Evolutionary conservation across 2,797 vertebrate species (phyloP), one percentile per base, ranked within the genome.

Genomic region (Lacerta viridis): DNA sequence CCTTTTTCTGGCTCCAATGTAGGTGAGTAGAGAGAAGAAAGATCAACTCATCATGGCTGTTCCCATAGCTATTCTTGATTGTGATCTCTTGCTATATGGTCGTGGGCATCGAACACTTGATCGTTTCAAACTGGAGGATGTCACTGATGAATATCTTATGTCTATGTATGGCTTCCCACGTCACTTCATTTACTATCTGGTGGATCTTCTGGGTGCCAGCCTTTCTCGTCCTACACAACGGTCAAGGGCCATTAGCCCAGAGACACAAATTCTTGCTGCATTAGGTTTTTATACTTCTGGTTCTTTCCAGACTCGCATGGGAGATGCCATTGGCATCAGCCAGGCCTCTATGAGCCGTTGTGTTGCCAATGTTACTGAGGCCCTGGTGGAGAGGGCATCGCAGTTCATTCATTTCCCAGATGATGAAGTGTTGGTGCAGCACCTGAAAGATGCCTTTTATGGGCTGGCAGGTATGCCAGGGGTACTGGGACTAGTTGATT

Each of bases 321-420:
- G 98, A 64, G 98, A 99, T 46, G 98, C 98, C 9, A 99, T 99
- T 9, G 99, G 99, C 66, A 99, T 99, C 94, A 99, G 99, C 92
- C 99, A 99, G 95, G 98, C 99, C 1, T 99, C 99, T 13, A 99
- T 99, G 98, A 99, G 99, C 33, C 98, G 99, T 88, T 99, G 99
- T 27, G 99, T 99, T 90, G 97, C 98, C 82, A 98, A 99, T 1
- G 99, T 99, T 91, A 99, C 99, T 0, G 98, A 97, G 92, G 99
- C 98, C 0, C 93, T 99, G 91, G 98, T 99, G 90, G 98, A 99
- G 95, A 98, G 98, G 94, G 98, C 98, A 7, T 93, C 98, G 0
- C 98, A 98, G 94, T 99, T 99, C 87, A 99, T 99, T 82, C 96
- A 80, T 92, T 98, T 98, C 80, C 97, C 97, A 86, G 97, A 97